Base-by-base conservation (phyloP, 2,797 vertebrate species). In the Rhabdophis nuchalis region DNA sequence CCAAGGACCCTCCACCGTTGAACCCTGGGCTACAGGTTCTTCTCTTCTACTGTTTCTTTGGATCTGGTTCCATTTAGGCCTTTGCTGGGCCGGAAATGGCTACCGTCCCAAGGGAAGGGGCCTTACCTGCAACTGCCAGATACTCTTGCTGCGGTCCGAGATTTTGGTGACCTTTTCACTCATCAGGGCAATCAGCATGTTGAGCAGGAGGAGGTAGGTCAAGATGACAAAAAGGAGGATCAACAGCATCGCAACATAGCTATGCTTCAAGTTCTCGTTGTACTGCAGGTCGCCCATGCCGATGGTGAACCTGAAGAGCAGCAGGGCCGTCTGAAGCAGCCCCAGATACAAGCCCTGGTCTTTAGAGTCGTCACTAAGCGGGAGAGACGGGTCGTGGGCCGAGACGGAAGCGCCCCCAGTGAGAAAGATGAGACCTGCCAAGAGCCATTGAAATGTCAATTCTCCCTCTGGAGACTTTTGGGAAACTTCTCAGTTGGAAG, bases 161-260 rank as follows among this genome's bases (percentile, higher is more conserved):
- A 98, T 97, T 0, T 92, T 96, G 1, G 98, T 98, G 96, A 99
- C 98, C 0, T 98, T 99, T 96, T 98, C 97, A 1, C 97, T 98
- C 99, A 99, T 99, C 92, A 99, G 98, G 0, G 99, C 98, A 0
- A 99, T 99, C 95, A 99, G 98, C 99, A 99, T 99, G 98, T 99
- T 99, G 85, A 99, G 97, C 94, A 99, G 97, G 72, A 99, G 98
- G 94, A 99, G 97, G 94, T 99, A 99, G 82, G 99, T 99, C 95
- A 99, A 98, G 52, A 99, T 97, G 92, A 99, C 98, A 14, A 99
- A 99, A 61, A 97, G 90, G 92, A 99, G 98, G 91, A 99, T 98
- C 90, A 99, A 97, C 29, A 99, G 8, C 91, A 98, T 98, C 95
- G 98, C 98, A 1, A 99, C 96, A 52, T 97, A 97, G 1, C 95